Conservation (phyloP, 2,888 invertebrate species). For the Dugesia japonica region DNA sequence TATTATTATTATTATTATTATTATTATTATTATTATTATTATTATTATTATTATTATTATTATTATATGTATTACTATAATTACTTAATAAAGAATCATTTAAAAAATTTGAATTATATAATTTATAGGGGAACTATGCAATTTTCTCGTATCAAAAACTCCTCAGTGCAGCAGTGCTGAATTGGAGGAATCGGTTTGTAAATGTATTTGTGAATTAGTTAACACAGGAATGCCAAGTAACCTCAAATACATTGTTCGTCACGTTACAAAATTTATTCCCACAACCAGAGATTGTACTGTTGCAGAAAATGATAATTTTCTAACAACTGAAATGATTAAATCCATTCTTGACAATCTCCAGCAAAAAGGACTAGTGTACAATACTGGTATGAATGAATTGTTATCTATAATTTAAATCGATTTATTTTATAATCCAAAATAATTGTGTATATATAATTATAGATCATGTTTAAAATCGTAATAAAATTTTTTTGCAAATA, state of each 20-base stretch:
- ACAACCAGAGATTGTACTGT: neutral
- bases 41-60: too few relatives aligned
- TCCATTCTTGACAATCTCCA: constrained; percentile 7
- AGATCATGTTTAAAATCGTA: too few relatives aligned
- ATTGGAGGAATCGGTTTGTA: neutral
- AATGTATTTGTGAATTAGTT: constrained; percentile 8
- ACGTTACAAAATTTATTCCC: constrained; percentile 12
- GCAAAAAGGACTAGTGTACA: neutral
- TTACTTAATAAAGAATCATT: too few relatives aligned
- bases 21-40: too few relatives aligned
- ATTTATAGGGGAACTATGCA: neutral
- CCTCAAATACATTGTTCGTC: constrained; percentile 10
- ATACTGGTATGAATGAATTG: neutral
- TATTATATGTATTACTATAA: too few relatives aligned
- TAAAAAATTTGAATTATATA: neutral
- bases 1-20: too few relatives aligned
- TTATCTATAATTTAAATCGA: neutral
- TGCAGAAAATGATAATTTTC: neutral
- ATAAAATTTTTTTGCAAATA: too few relatives aligned
- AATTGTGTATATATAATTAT: too few relatives aligned
- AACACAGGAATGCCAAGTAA: constrained; percentile 11
- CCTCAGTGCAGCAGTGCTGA: constrained; percentile 15
- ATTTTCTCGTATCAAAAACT: constrained; percentile 3
- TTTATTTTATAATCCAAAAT: neutral
- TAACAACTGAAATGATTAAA: constrained; percentile 7